Evolutionary conservation across 2,113 vertebrate genomes (phyloP), one percentile per base, ranked within the genome.

Genomic region (Uria lomvia): DNA sequence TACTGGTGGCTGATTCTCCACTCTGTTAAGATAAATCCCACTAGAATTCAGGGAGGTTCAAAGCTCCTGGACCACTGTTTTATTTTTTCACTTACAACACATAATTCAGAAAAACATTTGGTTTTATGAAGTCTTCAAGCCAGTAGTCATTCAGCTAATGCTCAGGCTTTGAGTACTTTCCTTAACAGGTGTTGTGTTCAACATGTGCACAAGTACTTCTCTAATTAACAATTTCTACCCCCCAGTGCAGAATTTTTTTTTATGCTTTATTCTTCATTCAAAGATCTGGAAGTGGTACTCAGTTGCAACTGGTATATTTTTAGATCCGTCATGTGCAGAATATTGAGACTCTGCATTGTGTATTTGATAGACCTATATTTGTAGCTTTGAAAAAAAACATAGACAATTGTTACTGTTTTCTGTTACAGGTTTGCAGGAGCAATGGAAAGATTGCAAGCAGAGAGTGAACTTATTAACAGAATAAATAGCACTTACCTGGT

Each of bases 401-500:
- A 23, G 9, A 20, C 34, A 58, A 27, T 60, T 60, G 94, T 71
- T 94, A 12, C 71, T 66, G 7, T 94, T 92, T 20, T 93, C 74
- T 97, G 62, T 96, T 92, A 80, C 72, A 99, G 99, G 99, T 99
- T 99, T 89, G 99, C 99, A 14, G 99, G 99, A 84, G 98, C 98
- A 59, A 99, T 99, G 98, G 99, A 99, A 98, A 98, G 99, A 90
- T 36, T 99, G 62, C 99, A 99, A 95, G 99, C 99, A 8, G 99
- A 99, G 93, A 98, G 98, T 20, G 98, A 99, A 81, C 99, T 99
- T 55, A 98, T 99, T 89, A 99, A 99, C 97, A 98, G 99, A 96
- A 98, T 98, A 87, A 99, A 99, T 96, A 99, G 99, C 98, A 99
- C 99, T 71, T 99, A 99, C 97, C 97, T 99, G 97, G 99, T 99